Evolutionary conservation across 2,888 invertebrate genomes (phyloP), one percentile per base, ranked within the genome.

Genomic region (Microchrysa polita): DNA sequence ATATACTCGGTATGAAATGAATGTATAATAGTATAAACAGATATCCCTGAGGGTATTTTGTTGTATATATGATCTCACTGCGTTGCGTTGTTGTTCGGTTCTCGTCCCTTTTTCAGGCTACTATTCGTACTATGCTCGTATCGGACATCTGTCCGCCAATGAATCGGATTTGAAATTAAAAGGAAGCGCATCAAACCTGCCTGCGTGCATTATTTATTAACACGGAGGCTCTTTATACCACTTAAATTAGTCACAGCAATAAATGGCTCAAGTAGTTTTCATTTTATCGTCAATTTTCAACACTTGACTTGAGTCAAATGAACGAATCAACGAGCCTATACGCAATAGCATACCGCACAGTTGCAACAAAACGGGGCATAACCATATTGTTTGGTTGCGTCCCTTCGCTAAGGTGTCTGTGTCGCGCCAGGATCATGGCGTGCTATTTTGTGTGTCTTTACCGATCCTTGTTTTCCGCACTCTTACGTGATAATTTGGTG

Each of bases 401-500:
- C 60, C 60, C n/a, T 22, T 55, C n/a, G n/a, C 18, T 34, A 42
- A 12, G 52, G 27, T 65, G 27, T 27, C 27, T 52, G 10, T 23
- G 44, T 44, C 65, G 20, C 48, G 18, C 27, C 1, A 48, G 7
- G 52, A 55, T 14, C 10, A 40, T 40, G 55, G 22, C 22, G 34
- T n/a, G n/a, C n/a, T n/a, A n/a, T 20, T n/a, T 48, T n/a, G 48
- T 48, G 4, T 34, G 27, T 34, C 27, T 34, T 34, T 34, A 34
- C 27, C 2, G 27, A 57, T 40, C 42, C 20, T 55, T 55, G 55
- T 55, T 69, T 67, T 44, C 65, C n/a, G n/a, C 67, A 53, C 61
- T 67, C 73, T 74, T 74, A 73, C 73, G 74, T 76, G 76, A 79
- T 79, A 80, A 79, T 79, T 79, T 78, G 78, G 78, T 78, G 79